Conservation (phyloP, 2,797 vertebrate species). For the Trachops cirrhosus region DNA sequence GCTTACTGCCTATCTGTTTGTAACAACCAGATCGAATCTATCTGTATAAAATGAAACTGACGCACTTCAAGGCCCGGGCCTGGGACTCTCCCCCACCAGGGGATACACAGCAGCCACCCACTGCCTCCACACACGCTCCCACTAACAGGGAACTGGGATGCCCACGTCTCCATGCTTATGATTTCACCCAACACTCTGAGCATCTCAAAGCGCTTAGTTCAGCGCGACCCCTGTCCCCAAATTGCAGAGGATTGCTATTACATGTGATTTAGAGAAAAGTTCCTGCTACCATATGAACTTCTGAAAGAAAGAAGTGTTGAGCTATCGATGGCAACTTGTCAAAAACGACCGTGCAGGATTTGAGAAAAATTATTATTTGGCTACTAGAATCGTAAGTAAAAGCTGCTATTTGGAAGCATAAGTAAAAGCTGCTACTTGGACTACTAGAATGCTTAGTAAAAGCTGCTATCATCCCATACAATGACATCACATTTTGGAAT, state of each 20-base stretch:
- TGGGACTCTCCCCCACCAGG: neutral
- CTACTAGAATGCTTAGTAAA: neutral
- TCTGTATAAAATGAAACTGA: neutral
- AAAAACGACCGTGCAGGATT: neutral
- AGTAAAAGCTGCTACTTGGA: neutral
- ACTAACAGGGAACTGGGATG: neutral
- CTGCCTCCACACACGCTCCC: fast-evolving
- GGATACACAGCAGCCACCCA: fast-evolving
- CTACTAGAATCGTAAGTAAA: neutral
- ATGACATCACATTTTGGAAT: neutral
- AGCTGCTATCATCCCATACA: neutral
- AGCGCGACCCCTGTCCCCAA: neutral
- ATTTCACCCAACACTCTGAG: neutral
- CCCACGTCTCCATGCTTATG: neutral
- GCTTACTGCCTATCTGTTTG: neutral
- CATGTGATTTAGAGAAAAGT: neutral
- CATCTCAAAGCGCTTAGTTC: neutral
- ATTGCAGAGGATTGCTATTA: neutral
- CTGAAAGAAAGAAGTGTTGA: neutral
- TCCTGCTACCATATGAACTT: neutral
- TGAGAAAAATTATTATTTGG: neutral
- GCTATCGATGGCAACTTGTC: neutral
- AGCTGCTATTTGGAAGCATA: neutral
- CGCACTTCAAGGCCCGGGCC: too few species aligned
- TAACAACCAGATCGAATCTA: neutral